These are phyloP conservation scores for Caenorhabditis afra DNA, from an alignment of 2,888 invertebrate species.

Conservation along the genomic window DNA sequence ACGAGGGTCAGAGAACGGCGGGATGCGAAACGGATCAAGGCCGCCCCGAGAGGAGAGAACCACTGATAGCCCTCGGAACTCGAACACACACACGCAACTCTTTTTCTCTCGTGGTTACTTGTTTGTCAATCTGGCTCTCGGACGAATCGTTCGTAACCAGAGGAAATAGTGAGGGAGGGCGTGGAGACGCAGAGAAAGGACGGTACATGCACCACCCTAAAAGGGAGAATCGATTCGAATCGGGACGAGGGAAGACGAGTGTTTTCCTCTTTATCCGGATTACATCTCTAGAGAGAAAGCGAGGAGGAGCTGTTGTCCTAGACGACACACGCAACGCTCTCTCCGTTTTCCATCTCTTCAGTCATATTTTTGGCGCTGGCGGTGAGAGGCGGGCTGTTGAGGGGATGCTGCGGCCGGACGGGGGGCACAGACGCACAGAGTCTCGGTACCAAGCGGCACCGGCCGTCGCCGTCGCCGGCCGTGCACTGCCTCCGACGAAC, in stretches of 20 bases:
- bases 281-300: conserved; percentile 13
- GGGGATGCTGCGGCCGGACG: conserved; percentile 28
- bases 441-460: conserved; percentile 56
- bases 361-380: conserved; percentile 26
- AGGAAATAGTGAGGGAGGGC: background rate
- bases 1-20: conserved; percentile 15
- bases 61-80: too few relatives aligned
- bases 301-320: conserved; percentile 22
- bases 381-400: conserved; percentile 17
- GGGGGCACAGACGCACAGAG: conserved; percentile 45
- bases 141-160: conserved; percentile 19
- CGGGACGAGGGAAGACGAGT: background rate
- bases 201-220: background rate
- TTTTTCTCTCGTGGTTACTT: too few relatives aligned
- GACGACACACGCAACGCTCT: background rate
- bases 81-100: too few relatives aligned
- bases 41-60: background rate
- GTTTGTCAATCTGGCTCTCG: background rate
- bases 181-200: conserved; percentile 23
- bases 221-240: background rate
- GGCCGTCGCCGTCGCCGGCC: conserved; percentile 26
- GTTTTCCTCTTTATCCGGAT: background rate
- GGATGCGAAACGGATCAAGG: conserved; percentile 31
- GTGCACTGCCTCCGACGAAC: conserved; percentile 5
- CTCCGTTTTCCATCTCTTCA: conserved; percentile 4